Conservation (phyloP, 2,888 invertebrate genomes). For the Acleris sparsana region DNA sequence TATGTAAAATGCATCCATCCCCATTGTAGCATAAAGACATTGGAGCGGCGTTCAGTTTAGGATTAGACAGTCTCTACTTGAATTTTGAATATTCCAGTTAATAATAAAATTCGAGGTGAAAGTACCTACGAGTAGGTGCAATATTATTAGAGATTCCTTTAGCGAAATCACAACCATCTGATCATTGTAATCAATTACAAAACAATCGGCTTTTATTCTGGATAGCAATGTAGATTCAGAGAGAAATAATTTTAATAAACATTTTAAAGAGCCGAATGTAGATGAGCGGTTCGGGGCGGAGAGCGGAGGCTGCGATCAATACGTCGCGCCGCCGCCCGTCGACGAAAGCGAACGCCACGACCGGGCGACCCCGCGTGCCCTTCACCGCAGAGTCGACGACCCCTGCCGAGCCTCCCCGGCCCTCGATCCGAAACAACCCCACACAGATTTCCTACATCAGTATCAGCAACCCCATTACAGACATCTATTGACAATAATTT, state of each 20-base stretch:
- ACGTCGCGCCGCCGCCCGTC: constrained; percentile 57
- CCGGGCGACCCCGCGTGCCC: constrained; percentile 77
- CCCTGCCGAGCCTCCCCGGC: constrained; percentile 55
- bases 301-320: constrained; percentile 77
- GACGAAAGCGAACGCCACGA: constrained; percentile 79
- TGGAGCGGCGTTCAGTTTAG: too few relatives aligned
- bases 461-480: constrained; percentile 73
- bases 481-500: constrained; percentile 26
- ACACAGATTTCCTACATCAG: constrained; percentile 59
- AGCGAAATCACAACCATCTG: too few relatives aligned
- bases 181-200: neutral
- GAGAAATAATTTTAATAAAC: constrained; percentile 37
- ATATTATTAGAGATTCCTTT: too few relatives aligned
- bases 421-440: constrained; percentile 48
- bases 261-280: constrained; percentile 48
- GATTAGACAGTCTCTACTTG: too few relatives aligned
- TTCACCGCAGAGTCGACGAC: constrained; percentile 79
- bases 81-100: too few relatives aligned
- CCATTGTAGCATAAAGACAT: too few relatives aligned
- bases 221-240: constrained; percentile 14
- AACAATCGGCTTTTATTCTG: neutral
- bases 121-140: too few relatives aligned
- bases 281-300: constrained; percentile 52
- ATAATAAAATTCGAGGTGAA: too few relatives aligned
- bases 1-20: too few relatives aligned